Evolutionary conservation across 2,113 vertebrate species (phyloP).

Genomic region (Marmota flaviventris): DNA sequence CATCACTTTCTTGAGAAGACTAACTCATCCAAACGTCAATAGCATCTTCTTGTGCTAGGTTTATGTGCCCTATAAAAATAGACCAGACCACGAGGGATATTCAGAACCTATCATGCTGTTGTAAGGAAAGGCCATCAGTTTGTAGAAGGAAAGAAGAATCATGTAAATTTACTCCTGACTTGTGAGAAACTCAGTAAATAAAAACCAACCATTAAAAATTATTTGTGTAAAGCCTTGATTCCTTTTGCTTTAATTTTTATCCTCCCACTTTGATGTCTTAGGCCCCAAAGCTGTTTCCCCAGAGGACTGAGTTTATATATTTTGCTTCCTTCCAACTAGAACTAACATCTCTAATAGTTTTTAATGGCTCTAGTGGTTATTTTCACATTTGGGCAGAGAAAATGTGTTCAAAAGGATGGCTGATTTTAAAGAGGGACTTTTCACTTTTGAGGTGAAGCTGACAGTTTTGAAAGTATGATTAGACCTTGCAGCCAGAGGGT

Average conservation of each 20-base stretch:
- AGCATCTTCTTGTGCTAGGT: neutral
- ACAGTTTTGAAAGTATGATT: neutral
- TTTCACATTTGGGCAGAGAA: neutral
- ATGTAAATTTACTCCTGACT: neutral
- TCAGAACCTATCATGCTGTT: neutral
- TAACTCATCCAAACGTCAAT: neutral
- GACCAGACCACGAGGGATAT: no score
- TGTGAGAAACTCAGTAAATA: neutral
- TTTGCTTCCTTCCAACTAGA: neutral
- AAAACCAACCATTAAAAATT: neutral
- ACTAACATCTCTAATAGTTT: neutral
- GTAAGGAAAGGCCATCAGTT: neutral
- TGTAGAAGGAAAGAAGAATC: neutral
- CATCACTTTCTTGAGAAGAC: slow-evolving; percentile 37
- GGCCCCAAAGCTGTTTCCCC: neutral
- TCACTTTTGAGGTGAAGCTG: neutral
- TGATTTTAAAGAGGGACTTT: neutral
- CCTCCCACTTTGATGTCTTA: neutral
- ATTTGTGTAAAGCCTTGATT: neutral
- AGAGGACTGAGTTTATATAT: neutral
- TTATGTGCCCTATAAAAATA: no score
- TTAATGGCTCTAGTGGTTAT: neutral
- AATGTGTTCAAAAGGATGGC: neutral
- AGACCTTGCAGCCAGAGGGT: neutral
- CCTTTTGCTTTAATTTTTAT: neutral